Evolutionary conservation across 1,140 invertebrate species (phyloP).

Genomic region (Apolygus lucorum): DNA sequence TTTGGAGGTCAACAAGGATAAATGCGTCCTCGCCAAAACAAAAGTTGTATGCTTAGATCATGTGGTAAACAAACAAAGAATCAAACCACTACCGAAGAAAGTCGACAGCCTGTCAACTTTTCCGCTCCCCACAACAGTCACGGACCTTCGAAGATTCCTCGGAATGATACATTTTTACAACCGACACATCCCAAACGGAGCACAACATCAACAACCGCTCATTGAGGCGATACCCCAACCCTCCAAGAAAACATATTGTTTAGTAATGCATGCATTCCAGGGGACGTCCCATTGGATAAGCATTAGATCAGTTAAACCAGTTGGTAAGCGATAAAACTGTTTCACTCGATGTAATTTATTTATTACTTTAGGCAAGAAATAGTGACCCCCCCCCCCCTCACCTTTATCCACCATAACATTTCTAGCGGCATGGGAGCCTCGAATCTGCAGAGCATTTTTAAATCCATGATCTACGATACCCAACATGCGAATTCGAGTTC

Average conservation of each 20-base stretch:
- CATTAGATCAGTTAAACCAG: no score
- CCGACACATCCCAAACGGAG: constrained; percentile 33
- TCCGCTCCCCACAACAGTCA: constrained; percentile 31
- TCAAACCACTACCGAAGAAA: constrained; percentile 34
- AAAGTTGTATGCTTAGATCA: constrained; percentile 37
- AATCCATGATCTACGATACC: no score
- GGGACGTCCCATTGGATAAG: no score
- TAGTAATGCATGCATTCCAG: constrained; percentile 31
- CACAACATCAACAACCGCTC: constrained; percentile 32
- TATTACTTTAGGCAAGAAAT: no score
- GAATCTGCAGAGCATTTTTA: no score
- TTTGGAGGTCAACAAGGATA: constrained; percentile 34
- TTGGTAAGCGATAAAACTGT: no score
- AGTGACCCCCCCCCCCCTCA: no score
- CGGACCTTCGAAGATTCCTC: constrained; percentile 35
- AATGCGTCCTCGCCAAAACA: constrained; percentile 34
- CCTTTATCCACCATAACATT: no score
- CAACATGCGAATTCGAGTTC: no score
- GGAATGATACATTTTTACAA: constrained; percentile 38
- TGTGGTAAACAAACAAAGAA: constrained; percentile 33
- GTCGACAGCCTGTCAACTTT: constrained; percentile 26
- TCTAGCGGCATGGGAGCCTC: no score
- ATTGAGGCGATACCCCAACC: no score
- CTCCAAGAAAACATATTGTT: constrained; percentile 26
- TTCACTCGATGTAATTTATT: no score